These are phyloP conservation scores for Ennomos erosarius DNA, from an alignment of 2,888 invertebrate species.

Conservation along the genomic window DNA sequence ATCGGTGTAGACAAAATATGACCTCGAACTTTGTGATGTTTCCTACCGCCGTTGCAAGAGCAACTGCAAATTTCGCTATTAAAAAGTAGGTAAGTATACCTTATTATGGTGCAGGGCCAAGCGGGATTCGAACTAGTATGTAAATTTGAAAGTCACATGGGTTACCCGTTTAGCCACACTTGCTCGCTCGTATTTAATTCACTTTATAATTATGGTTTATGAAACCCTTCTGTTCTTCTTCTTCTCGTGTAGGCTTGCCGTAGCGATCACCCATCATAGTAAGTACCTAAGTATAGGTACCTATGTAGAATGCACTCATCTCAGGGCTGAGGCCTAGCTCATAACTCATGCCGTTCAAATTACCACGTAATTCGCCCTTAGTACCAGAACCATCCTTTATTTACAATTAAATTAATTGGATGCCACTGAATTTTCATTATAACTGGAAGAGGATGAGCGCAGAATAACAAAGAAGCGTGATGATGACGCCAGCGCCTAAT, in stretches of 20 bases:
- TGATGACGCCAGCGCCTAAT: conserved; percentile 55
- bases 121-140: no score
- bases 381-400: conserved; percentile 45
- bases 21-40: no score
- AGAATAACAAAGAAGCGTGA: conserved; percentile 59
- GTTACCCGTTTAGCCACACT: neutral
- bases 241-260: no score
- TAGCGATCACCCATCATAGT: no score
- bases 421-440: conserved; percentile 59
- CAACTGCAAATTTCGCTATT: no score
- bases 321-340: conserved; percentile 10
- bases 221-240: no score
- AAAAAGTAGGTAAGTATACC: no score
- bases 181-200: no score
- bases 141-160: neutral
- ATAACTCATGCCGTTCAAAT: conserved; percentile 40
- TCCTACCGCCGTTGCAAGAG: no score
- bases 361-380: conserved; percentile 37
- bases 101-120: no score
- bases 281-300: conserved; percentile 1
- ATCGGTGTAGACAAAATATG: no score
- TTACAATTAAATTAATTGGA: conserved; percentile 63
- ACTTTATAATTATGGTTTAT: no score
- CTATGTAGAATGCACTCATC: conserved; percentile 11
- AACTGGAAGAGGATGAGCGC: conserved; percentile 49